phyloP scores from a whole-genome alignment of 2,797 vertebrate genomes.

The Myotis vivesi region DNA sequence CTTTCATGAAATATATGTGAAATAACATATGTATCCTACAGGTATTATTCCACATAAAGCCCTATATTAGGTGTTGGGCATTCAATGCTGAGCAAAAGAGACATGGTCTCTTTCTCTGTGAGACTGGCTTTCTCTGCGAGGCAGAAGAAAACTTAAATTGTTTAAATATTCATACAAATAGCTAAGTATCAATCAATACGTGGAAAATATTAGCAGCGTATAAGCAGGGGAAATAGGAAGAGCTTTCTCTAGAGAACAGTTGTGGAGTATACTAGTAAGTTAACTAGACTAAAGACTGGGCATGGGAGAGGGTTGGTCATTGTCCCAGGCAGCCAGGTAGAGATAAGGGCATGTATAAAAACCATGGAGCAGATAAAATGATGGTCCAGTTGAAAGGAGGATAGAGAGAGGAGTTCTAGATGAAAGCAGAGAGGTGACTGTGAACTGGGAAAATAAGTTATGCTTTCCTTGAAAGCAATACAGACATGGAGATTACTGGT shows the following conservation, averaged over 20 bases:
- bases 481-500: neutral
- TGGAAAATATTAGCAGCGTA: neutral
- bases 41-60: neutral
- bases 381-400: neutral
- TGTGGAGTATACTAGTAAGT: neutral
- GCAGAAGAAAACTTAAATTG: neutral
- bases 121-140: neutral
- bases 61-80: neutral
- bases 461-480: neutral
- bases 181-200: neutral
- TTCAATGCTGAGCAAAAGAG: neutral
- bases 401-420: neutral
- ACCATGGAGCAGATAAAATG: neutral
- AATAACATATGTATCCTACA: too few relatives aligned
- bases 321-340: neutral
- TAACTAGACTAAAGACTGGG: neutral
- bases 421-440: neutral
- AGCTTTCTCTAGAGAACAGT: neutral
- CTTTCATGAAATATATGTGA: too few relatives aligned
- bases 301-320: neutral
- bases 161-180: neutral
- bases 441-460: neutral
- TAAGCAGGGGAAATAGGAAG: neutral
- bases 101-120: neutral
- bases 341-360: neutral